Percentiles rank a stretch among this genome's conserved stretches.
phyloP scores from a whole-genome alignment of 1,140 invertebrate species.

The Euborellia annulipes region DNA sequence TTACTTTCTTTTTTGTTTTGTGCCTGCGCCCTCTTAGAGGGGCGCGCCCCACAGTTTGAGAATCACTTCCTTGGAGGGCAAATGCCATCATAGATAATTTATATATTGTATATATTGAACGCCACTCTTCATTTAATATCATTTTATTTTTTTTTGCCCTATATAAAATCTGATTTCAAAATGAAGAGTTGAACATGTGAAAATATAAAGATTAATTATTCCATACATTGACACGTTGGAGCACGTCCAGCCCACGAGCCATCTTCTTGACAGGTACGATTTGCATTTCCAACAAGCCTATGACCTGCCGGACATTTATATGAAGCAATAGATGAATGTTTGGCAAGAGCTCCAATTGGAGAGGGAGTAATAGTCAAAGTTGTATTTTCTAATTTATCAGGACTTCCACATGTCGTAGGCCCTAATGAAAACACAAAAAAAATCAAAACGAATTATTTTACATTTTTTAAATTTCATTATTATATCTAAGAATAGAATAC shows the following conservation, averaged over 20 bases:
- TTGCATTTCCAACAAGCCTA: slow-evolving; percentile 55
- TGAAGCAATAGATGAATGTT: background rate
- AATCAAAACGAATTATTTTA: slow-evolving; percentile 3
- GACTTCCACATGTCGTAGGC: slow-evolving; percentile 68
- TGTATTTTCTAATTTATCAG: slow-evolving; percentile 68
- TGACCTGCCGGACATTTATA: slow-evolving; percentile 73
- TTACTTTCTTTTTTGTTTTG: no score
- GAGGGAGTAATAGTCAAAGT: slow-evolving; percentile 40
- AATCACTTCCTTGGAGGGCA: no score
- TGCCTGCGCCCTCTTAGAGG: no score
- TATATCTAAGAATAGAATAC: slow-evolving; percentile 21
- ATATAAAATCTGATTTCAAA: no score
- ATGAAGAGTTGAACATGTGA: no score
- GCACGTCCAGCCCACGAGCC: slow-evolving; percentile 68
- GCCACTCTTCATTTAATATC: no score
- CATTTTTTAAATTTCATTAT: background rate
- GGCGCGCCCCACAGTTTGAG: no score
- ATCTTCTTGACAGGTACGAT: slow-evolving; percentile 46
- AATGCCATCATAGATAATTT: no score
- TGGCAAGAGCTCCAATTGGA: no score
- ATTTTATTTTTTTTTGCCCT: no score
- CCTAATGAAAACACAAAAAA: slow-evolving; percentile 34
- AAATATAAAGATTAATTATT: no score
- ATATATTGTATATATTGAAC: no score
- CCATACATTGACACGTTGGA: slow-evolving; percentile 72